Base-by-base conservation (phyloP, 2,113 vertebrate species). In the Petrocephalus zakoni region DNA sequence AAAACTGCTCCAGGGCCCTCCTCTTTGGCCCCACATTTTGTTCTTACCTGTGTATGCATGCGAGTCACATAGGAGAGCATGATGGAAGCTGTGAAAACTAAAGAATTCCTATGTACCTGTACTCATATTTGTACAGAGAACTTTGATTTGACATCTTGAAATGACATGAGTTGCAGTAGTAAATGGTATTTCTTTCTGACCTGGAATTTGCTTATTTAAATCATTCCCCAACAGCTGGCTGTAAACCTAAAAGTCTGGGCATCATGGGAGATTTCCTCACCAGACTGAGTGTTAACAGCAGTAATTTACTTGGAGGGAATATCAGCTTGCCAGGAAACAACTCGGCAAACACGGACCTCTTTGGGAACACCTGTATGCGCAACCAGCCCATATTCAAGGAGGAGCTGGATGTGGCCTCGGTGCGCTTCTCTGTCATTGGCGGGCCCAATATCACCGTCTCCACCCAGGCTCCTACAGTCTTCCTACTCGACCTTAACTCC, bases 371-470 rank as follows among this genome's bases (percentile, higher is more conserved):
- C 15, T 99, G 97, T 49, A 92, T 99, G 88, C 92, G 92, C 92
- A 96, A 46, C 90, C 92, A 97, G 64, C 95, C 97, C 0, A 92
- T 99, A 0, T 92, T 96, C 1, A 95, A 95, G 0, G 98, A 99
- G 58, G 97, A 97, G 89, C 64, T 96, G 90, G 98, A 99, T 0
- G 94, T 97, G n/a, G 92, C 97, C 8, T 98, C 97, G 0, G 94
- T 97, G 56, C 95, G 94, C 22, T 99, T 97, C 92, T 93, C 95
- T 5, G 93, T 96, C 0, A 52, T 95, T 47, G 95, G 93, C 0
- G 94, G 96, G 2, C 92, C 94, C 56, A 94, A 91, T 0, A 91
- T 99, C 82, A 94, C 92, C 0, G 95, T 97, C 5, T 90, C 85
- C 0, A n/a, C 95, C 0, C 87, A 91, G 0, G 75, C 92, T 10